A percentile compares a stretch with the other conserved stretches of the same genome.
Conservation (phyloP, 2,888 invertebrate species). For the Sphaerophoria taeniata region DNA sequence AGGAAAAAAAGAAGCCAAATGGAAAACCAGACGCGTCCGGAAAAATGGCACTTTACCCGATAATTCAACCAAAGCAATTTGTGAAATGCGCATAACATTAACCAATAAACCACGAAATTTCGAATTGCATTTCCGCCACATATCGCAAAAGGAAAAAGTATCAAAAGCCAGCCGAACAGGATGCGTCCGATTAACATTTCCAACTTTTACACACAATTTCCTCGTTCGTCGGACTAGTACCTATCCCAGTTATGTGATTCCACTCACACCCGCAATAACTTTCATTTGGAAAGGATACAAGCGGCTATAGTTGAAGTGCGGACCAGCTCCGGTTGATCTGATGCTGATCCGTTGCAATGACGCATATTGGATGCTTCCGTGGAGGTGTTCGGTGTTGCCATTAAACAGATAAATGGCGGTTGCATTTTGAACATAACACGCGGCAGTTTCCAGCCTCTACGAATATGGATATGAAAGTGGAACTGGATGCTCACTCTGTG, state of each 20-base stretch:
- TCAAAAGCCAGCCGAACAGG: conserved; percentile 31
- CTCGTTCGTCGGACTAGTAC: conserved; percentile 12
- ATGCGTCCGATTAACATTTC: conserved; percentile 70
- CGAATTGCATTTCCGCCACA: conserved; percentile 71
- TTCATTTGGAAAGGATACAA: conserved; percentile 22
- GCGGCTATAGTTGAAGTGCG: conserved; percentile 47
- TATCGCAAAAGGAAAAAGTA: background rate
- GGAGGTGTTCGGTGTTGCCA: conserved; percentile 29
- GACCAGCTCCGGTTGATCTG: conserved; percentile 43
- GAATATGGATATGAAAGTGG: background rate
- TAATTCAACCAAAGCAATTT: conserved; percentile 76
- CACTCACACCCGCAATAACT: background rate
- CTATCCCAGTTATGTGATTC: background rate
- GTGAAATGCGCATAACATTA: conserved; percentile 75
- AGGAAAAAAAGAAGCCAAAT: conserved; percentile 22
- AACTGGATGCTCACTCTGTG: conserved; percentile 25
- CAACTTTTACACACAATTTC: conserved; percentile 27
- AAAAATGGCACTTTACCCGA: conserved; percentile 73
- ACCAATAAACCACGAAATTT: conserved; percentile 76
- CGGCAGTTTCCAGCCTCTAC: conserved; percentile 13
- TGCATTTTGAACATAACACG: conserved; percentile 66
- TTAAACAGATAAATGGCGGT: conserved; percentile 63
- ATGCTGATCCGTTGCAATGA: conserved; percentile 36
- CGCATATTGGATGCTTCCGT: conserved; percentile 64
- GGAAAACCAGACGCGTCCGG: conserved; percentile 45